Evolutionary conservation across 2,113 vertebrate species (phyloP).

Genomic region (Atlantisia rogersi): DNA sequence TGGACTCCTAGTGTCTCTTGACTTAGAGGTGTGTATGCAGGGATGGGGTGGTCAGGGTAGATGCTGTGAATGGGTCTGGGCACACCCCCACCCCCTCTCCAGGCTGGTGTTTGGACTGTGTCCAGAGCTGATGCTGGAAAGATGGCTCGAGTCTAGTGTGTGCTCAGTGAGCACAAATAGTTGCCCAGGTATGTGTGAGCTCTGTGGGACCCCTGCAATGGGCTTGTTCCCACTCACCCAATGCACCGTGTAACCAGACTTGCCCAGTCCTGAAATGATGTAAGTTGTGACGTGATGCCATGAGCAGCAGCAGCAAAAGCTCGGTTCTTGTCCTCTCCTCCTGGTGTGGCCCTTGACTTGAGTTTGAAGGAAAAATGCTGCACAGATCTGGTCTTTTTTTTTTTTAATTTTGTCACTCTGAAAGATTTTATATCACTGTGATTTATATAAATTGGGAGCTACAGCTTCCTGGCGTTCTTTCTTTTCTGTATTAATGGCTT

Average conservation of each 20-base stretch:
- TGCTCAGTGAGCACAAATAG: neutral
- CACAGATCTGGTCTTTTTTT: no score
- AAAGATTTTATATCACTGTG: neutral
- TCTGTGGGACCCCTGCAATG: neutral
- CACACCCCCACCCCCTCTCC: neutral
- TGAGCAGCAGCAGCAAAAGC: accelerated
- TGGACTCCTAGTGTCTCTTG: neutral
- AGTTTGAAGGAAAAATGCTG: neutral
- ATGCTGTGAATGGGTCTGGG: neutral
- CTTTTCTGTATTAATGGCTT: neutral
- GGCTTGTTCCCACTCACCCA: neutral
- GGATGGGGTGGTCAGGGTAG: neutral
- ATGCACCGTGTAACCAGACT: neutral
- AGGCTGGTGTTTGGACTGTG: accelerated
- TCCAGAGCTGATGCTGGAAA: neutral
- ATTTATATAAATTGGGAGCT: neutral
- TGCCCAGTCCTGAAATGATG: neutral
- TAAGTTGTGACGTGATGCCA: neutral
- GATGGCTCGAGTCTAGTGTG: accelerated
- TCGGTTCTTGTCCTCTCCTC: neutral
- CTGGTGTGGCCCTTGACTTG: neutral
- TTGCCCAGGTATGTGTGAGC: neutral
- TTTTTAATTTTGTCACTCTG: neutral
- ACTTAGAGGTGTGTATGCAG: neutral
- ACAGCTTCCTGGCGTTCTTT: neutral